These are phyloP conservation scores for Sipha maydis DNA, from an alignment of 2,888 invertebrate genomes.

Conservation along the genomic window DNA sequence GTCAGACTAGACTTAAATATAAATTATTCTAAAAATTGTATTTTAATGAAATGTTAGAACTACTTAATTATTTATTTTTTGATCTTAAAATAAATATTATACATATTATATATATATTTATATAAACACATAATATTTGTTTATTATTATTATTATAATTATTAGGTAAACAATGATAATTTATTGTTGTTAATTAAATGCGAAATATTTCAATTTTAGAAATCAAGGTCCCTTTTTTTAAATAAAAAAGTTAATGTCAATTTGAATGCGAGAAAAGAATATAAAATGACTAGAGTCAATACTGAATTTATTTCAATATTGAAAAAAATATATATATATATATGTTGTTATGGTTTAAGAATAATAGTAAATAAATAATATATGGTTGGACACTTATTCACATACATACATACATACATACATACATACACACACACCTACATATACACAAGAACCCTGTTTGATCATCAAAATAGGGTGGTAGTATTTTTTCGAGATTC, in stretches of 20 bases:
- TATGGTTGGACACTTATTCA: neutral
- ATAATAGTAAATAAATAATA: slow-evolving; percentile 10
- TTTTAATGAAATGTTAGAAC: slow-evolving; percentile 29
- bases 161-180: slow-evolving; percentile 19
- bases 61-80: slow-evolving; percentile 43
- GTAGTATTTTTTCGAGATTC: slow-evolving; percentile 15
- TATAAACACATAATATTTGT: slow-evolving; percentile 4
- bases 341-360: neutral
- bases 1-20: slow-evolving; percentile 46
- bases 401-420: neutral
- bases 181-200: slow-evolving; percentile 48
- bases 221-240: slow-evolving; percentile 31
- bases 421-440: neutral
- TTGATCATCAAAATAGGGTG: slow-evolving; percentile 23
- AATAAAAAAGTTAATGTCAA: neutral
- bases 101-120: slow-evolving; percentile 10
- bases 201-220: slow-evolving; percentile 22
- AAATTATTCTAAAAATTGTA: slow-evolving; percentile 39
- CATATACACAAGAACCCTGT: slow-evolving; percentile 23
- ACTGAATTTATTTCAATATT: neutral
- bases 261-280: slow-evolving; percentile 10
- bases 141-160: slow-evolving; percentile 12
- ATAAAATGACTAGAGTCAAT: slow-evolving; percentile 51
- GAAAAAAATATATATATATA: neutral
- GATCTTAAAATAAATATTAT: slow-evolving; percentile 39